Evolutionary conservation across 2,888 invertebrate genomes (phyloP), one percentile per base, ranked within the genome.

Genomic region (Siphonodentalium dalli): DNA sequence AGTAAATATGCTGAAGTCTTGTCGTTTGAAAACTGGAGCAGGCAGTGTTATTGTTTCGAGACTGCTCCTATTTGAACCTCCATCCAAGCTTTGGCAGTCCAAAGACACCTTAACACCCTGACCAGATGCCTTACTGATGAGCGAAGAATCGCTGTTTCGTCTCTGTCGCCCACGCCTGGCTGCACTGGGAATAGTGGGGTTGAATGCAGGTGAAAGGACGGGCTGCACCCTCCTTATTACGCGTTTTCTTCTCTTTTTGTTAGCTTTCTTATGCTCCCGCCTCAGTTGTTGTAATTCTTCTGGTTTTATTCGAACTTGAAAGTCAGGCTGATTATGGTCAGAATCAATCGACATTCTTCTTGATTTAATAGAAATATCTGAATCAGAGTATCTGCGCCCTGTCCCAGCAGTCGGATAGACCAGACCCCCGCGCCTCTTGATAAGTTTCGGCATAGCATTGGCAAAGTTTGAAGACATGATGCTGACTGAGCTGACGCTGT

Each of bases 401-500:
- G 77, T 70, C 27, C 79, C 72, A 39, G 78, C 61, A 35, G 74
- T 70, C 26, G 81, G 71, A 38, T 74, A 67, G 41, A 85, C 83
- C 11, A 95, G 84, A 0, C 93, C 95, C 69, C 91, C 91, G 69
- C 95, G 86, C 2, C 95, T 86, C 7, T 88, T 88, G 1, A 94
- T 89, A 74, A 94, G 87, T 64, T 92, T 89, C 0, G 94, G 94
- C 60, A 96, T 84, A 62, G 92, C 92, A 34, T 92, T 92, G 15
- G 75, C 71, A 92, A 93, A 95, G 0, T 92, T 91, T 0, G 94
- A 92, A 50, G 93, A 93, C 45, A 95, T 86, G 70, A 92, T 92
- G 71, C 92, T 92, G 55, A 91, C 90, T 46, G 88, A 90, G 9
- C 85, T 86, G 41, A 87, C 87, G 41, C 89, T 89, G 74, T 90